Conservation (phyloP, 2,888 invertebrate genomes). For the Cecidostiba fungosa region DNA sequence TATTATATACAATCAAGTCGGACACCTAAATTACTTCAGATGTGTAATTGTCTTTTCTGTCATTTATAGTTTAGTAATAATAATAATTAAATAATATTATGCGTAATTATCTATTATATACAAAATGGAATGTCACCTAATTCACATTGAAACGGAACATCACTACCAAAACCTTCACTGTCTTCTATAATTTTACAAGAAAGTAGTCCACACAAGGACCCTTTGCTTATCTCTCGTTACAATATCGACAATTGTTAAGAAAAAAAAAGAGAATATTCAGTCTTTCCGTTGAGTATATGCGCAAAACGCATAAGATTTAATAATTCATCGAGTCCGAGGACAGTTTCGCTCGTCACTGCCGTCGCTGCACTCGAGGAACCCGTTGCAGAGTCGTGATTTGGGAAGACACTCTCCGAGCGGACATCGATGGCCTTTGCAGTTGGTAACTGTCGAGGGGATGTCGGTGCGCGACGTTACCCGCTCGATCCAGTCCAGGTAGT, state of each 20-base stretch:
- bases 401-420: slow-evolving; percentile 89
- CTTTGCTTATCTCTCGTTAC: background rate
- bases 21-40: background rate
- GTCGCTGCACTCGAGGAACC: slow-evolving; percentile 89
- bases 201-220: background rate
- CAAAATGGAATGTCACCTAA: background rate
- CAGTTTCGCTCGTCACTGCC: slow-evolving; percentile 88
- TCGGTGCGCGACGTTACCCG: slow-evolving; percentile 79
- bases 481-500: slow-evolving; percentile 88
- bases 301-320: background rate
- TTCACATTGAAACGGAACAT: background rate
- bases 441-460: slow-evolving; percentile 68
- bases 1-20: background rate
- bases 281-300: slow-evolving; percentile 2
- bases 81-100: background rate
- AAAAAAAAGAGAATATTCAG: slow-evolving; percentile 5
- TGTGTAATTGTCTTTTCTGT: background rate
- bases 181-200: background rate
- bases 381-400: slow-evolving; percentile 87
- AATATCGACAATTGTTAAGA: slow-evolving; percentile 1
- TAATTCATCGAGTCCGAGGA: slow-evolving; percentile 57
- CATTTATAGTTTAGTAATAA: background rate
- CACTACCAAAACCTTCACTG: background rate
- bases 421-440: slow-evolving; percentile 87
- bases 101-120: background rate